These are phyloP conservation scores for Sphenopsis melanotis DNA, from an alignment of 2,797 vertebrate genomes.

Conservation along the genomic window DNA sequence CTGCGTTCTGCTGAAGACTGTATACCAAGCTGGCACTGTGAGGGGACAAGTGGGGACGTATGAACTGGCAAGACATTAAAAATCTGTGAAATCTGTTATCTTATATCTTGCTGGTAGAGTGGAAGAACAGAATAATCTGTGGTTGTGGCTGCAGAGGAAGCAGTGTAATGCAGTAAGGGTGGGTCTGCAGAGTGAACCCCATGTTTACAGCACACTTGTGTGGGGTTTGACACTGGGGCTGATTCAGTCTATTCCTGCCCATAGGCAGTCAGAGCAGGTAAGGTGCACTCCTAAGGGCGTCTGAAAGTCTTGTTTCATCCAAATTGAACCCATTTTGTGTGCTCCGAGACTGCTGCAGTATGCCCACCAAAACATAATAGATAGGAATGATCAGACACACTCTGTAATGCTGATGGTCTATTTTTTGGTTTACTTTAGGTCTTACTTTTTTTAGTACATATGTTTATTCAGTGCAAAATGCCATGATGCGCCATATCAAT, in stretches of 20 bases:
- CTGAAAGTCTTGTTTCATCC: neutral
- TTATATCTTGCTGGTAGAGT: neutral
- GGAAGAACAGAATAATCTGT: neutral
- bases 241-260: neutral
- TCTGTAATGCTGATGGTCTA: neutral
- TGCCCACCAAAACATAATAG: neutral
- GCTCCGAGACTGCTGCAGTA: neutral
- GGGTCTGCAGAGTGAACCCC: neutral
- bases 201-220: rapidly evolving
- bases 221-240: rapidly evolving
- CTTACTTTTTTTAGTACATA: neutral
- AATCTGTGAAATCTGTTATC: neutral
- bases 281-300: neutral
- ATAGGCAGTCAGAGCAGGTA: neutral
- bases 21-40: neutral
- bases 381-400: neutral
- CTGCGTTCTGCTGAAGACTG: neutral
- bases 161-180: neutral
- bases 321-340: neutral
- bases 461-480: neutral
- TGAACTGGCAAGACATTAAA: neutral
- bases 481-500: neutral
- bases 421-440: neutral
- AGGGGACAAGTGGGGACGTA: neutral
- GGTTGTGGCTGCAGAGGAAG: neutral